Conservation (phyloP, 2,113 vertebrate species). For the Caranx melampygus region DNA sequence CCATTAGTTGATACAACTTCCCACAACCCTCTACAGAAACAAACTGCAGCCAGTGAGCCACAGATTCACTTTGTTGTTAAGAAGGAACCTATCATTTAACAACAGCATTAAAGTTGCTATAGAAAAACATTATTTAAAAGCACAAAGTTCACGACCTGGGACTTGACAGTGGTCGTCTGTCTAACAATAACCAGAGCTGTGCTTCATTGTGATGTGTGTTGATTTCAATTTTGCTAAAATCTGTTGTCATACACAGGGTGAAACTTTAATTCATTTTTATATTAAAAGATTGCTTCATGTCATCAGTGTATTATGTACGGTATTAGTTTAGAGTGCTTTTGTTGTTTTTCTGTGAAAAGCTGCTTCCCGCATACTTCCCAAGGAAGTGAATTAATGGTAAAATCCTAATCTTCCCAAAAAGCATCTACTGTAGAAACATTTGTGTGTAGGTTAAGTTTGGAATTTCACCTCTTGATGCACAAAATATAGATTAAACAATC, state of each 20-base stretch:
- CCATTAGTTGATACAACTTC: neutral
- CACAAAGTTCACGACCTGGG: neutral
- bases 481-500: neutral
- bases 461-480: neutral
- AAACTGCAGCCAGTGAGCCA: neutral
- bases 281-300: neutral
- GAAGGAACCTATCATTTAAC: neutral
- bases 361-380: neutral
- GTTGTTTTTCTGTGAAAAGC: neutral
- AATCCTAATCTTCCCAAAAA: neutral
- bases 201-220: neutral
- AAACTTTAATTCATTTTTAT: constrained; percentile 1
- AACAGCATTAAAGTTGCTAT: neutral
- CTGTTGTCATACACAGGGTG: neutral
- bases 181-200: neutral
- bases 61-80: neutral
- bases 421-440: neutral
- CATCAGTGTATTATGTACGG: neutral
- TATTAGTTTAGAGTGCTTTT: neutral
- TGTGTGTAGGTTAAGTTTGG: neutral
- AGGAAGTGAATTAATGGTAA: neutral
- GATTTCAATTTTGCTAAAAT: constrained; percentile 1
- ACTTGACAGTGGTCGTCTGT: neutral
- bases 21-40: neutral
- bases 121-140: neutral